Conservation (phyloP, 1,140 invertebrate species). For the Zaprionus vittiger region DNA sequence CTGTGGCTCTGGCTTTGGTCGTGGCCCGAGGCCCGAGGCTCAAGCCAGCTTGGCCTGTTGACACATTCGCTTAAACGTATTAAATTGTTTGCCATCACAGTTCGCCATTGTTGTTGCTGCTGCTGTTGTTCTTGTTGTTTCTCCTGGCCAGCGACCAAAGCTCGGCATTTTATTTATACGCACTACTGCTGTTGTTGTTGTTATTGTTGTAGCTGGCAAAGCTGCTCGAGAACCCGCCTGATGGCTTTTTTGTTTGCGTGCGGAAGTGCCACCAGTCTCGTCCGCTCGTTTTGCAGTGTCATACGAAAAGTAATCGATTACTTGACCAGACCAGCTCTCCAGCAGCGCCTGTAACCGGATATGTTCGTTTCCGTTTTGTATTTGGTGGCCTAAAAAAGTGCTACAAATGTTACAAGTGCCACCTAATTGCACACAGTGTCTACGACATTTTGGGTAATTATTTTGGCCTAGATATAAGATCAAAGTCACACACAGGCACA, state of each 20-base stretch:
- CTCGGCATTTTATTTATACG: conserved; percentile 53
- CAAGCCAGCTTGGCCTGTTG: conserved; percentile 81
- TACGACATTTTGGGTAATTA: conserved; percentile 55
- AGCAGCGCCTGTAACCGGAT: conserved; percentile 61
- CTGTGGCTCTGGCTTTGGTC: conserved; percentile 35
- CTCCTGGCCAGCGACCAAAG: conserved; percentile 24
- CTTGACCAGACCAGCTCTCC: conserved; percentile 13
- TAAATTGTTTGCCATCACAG: conserved; percentile 81
- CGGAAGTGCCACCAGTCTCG: conserved; percentile 62
- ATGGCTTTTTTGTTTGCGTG: conserved; percentile 60
- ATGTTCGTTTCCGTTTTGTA: conserved; percentile 63
- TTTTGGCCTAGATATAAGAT: conserved; percentile 68
- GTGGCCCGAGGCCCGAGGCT: conserved; percentile 58
- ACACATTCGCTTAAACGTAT: conserved; percentile 84
- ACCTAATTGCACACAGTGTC: conserved; percentile 30
- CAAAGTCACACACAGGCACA: conserved; percentile 45
- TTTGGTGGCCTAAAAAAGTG: conserved; percentile 17
- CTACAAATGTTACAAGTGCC: conserved; percentile 32
- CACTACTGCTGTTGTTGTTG: conserved; percentile 42
- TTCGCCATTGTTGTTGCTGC: conserved; percentile 54
- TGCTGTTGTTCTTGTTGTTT: conserved; percentile 5
- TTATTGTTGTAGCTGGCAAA: conserved; percentile 8
- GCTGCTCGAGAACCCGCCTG: conserved; percentile 29
- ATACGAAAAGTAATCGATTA: conserved; percentile 75
- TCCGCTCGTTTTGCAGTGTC: conserved; percentile 58